These are phyloP conservation scores for Cecidostiba fungosa DNA, from an alignment of 2,888 invertebrate genomes.

Conservation along the genomic window DNA sequence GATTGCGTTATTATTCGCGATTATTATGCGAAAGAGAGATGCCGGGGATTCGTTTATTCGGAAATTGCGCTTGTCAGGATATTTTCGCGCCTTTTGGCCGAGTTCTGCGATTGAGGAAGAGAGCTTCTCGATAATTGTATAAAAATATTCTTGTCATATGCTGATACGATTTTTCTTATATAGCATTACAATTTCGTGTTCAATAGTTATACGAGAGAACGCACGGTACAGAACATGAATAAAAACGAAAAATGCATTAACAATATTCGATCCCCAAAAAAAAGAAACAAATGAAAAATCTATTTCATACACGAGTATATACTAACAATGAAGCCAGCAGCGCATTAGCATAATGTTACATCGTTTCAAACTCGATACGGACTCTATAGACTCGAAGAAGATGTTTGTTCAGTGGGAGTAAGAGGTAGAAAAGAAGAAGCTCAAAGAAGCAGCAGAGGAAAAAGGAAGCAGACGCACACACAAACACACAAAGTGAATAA, in stretches of 20 bases:
- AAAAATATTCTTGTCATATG: too few species aligned
- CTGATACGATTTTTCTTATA: too few species aligned
- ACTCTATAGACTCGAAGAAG: constrained; percentile 52
- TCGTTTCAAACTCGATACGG: constrained; percentile 45
- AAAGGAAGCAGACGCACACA: neutral
- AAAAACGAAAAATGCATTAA: neutral
- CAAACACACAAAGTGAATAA: constrained; percentile 40
- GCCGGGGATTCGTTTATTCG: constrained; percentile 35
- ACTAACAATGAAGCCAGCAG: constrained; percentile 47
- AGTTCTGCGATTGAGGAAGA: neutral
- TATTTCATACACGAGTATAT: constrained; percentile 41
- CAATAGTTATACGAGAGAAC: too few species aligned
- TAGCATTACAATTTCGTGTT: too few species aligned
- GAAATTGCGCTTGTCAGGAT: constrained; percentile 13
- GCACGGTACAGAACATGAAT: neutral
- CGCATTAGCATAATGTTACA: constrained; percentile 61
- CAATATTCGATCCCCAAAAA: neutral
- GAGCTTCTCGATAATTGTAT: neutral
- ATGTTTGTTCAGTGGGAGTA: constrained; percentile 62
- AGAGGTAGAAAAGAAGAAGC: constrained; percentile 45
- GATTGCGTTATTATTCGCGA: constrained; percentile 56
- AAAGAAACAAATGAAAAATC: constrained; percentile 25
- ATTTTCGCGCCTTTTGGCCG: neutral
- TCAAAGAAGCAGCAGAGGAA: constrained; percentile 10
- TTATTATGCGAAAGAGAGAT: constrained; percentile 46